These are phyloP conservation scores for Halcyon badia DNA, from an alignment of 2,797 vertebrate genomes.

Conservation along the genomic window DNA sequence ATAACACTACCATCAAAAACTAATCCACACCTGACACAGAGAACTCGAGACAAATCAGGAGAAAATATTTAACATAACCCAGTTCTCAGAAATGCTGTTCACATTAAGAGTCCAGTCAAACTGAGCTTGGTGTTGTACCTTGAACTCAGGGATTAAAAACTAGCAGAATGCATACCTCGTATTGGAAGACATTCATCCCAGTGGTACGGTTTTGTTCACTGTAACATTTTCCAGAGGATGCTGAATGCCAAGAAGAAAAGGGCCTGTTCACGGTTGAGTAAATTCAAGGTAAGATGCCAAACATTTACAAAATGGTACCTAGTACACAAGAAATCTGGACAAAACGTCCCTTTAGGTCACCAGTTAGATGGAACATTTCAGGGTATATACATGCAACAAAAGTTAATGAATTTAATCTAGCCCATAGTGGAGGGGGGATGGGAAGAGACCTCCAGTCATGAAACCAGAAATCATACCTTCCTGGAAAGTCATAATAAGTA, in stretches of 20 bases:
- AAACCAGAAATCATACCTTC: neutral
- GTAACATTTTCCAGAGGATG: neutral
- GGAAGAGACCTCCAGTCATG: neutral
- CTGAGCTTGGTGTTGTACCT: neutral
- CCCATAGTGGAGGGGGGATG: neutral
- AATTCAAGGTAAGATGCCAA: neutral
- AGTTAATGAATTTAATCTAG: neutral
- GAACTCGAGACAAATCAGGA: accelerated
- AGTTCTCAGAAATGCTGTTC: neutral
- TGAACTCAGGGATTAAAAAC: neutral
- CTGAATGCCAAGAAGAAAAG: neutral
- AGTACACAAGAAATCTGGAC: neutral
- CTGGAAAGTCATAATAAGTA: neutral
- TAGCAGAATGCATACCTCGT: accelerated
- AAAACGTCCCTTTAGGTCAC: neutral
- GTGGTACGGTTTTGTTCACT: neutral
- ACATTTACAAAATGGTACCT: neutral
- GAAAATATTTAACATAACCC: neutral
- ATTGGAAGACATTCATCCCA: neutral
- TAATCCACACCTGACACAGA: neutral
- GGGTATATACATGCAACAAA: neutral
- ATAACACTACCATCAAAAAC: neutral
- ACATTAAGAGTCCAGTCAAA: neutral
- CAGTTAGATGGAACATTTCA: neutral
- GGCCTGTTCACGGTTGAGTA: neutral